A percentile compares a stretch with the other conserved stretches of the same genome.
These are phyloP conservation scores for Squalus acanthias DNA, from an alignment of 2,797 vertebrate genomes.

Conservation along the genomic window DNA sequence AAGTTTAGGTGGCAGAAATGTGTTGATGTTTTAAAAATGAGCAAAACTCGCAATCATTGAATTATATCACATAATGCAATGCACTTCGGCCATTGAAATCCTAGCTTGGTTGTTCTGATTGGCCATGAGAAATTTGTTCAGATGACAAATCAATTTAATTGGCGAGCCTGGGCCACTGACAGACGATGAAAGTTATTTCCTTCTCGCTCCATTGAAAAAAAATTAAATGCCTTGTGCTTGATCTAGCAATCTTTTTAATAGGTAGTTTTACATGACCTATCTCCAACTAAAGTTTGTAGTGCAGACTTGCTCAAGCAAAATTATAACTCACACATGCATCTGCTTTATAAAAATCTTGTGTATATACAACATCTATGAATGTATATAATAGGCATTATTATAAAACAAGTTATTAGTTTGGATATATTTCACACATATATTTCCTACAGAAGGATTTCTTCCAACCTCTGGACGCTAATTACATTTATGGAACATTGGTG, in stretches of 20 bases:
- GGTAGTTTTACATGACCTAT: background rate
- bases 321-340: background rate
- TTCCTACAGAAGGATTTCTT: slow-evolving; percentile 68
- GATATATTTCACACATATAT: slow-evolving; percentile 68
- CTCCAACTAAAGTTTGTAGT: background rate
- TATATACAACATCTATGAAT: background rate
- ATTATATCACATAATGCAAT: background rate
- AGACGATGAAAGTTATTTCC: background rate
- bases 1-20: background rate
- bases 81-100: background rate
- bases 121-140: background rate
- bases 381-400: background rate
- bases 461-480: slow-evolving; percentile 49
- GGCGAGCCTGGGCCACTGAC: background rate
- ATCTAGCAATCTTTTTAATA: background rate
- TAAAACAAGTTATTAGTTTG: slow-evolving; percentile 31
- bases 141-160: background rate
- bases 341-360: background rate
- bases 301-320: background rate
- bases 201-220: background rate
- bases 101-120: background rate
- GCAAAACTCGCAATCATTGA: background rate
- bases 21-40: background rate
- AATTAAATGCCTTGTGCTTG: background rate
- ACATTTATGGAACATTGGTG: no score